Conservation (phyloP, 2,888 invertebrate species). For the Seira ritae region DNA sequence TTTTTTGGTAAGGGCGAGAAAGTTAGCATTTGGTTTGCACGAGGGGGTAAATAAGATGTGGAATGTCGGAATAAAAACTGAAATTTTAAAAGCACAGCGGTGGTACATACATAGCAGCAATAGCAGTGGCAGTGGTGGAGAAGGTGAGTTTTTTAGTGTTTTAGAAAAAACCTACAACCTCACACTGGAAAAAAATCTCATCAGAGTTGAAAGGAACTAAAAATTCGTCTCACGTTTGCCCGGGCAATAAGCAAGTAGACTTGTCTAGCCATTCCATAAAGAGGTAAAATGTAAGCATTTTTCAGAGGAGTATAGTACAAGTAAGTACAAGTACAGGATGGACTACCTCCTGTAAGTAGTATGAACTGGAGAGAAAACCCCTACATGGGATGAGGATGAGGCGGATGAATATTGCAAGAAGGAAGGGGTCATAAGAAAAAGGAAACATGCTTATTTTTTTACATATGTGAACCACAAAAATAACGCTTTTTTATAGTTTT, state of each 20-base stretch:
- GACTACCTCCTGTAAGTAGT: too few species aligned
- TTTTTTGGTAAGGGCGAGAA: neutral
- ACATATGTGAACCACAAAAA: slow-evolving; percentile 18
- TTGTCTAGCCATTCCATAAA: slow-evolving; percentile 58
- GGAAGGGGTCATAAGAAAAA: slow-evolving; percentile 32
- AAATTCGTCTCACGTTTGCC: slow-evolving; percentile 73
- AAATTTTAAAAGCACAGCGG: too few species aligned
- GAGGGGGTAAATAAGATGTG: too few species aligned
- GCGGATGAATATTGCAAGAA: slow-evolving; percentile 72
- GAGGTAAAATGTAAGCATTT: slow-evolving; percentile 30
- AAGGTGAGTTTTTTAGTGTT: neutral
- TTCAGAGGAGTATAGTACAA: too few species aligned
- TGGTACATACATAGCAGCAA: too few species aligned
- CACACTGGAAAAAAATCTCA: slow-evolving; percentile 71
- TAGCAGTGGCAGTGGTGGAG: too few species aligned
- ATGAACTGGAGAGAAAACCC: slow-evolving; percentile 55
- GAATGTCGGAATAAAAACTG: too few species aligned
- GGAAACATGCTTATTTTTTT: slow-evolving; percentile 33
- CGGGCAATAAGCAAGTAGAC: slow-evolving; percentile 73
- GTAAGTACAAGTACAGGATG: too few species aligned
- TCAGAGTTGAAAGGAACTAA: slow-evolving; percentile 73
- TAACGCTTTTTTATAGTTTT: slow-evolving; percentile 25
- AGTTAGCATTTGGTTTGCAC: too few species aligned
- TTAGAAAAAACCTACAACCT: too few species aligned
- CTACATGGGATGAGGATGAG: slow-evolving; percentile 66